A percentile compares a stretch with the other conserved stretches of the same genome.
Evolutionary conservation across 53 echinoderm and acorn worm species (phyloP).

Genomic region (Temnopleurus reevesii): DNA sequence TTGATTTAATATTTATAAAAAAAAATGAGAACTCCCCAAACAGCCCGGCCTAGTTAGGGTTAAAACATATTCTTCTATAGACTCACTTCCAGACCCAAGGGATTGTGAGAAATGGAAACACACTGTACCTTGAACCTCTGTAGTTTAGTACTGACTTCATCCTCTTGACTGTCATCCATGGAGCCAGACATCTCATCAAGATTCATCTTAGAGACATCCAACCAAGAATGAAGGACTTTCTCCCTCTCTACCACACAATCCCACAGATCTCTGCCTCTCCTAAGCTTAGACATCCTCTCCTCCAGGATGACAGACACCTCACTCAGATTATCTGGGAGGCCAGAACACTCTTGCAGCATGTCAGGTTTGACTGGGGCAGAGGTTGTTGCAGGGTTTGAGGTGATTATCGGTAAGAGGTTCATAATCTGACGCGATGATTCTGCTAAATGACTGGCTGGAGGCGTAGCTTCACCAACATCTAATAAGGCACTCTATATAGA

Average conservation of each 20-base stretch:
- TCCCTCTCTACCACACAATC: constrained; percentile 62
- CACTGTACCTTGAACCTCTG: constrained; percentile 77
- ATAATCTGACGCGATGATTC: constrained; percentile 46
- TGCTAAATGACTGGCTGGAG: constrained; percentile 45
- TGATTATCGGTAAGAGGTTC: constrained; percentile 48
- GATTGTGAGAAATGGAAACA: too few relatives aligned
- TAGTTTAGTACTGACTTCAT: constrained; percentile 60
- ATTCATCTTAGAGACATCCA: constrained; percentile 61
- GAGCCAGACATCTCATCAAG: constrained; percentile 61
- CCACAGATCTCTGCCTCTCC: constrained; percentile 67
- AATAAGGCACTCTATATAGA: constrained; percentile 51
- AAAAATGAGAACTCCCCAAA: too few relatives aligned
- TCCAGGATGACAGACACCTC: constrained; percentile 48
- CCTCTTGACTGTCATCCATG: constrained; percentile 67
- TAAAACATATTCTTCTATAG: too few relatives aligned
- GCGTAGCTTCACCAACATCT: constrained; percentile 58
- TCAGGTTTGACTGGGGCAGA: constrained; percentile 30
- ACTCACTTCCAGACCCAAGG: too few relatives aligned
- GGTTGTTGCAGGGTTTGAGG: constrained; percentile 38
- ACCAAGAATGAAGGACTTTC: constrained; percentile 69
- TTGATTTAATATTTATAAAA: too few relatives aligned
- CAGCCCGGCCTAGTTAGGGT: too few relatives aligned
- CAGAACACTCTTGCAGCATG: constrained; percentile 20
- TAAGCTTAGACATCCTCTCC: constrained; percentile 65
- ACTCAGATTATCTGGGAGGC: constrained; percentile 35